phyloP scores from a whole-genome alignment of 2,888 invertebrate species.

The Machimus atricapillus region DNA sequence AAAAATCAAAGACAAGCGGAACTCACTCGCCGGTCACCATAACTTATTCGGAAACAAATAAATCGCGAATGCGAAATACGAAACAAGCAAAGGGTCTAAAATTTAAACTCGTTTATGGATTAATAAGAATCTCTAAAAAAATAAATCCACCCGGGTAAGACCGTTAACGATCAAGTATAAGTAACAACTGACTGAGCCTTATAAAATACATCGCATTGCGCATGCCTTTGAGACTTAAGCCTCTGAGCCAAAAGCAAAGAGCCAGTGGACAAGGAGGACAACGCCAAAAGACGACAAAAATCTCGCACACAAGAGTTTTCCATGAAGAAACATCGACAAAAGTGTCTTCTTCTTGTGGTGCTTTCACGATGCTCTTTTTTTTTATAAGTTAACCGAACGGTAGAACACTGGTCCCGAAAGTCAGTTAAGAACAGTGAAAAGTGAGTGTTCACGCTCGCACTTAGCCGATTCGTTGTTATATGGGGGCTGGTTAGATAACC shows the following conservation, averaged over 20 bases:
- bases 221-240: slow-evolving; percentile 41
- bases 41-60: slow-evolving; percentile 25
- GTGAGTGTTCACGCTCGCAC: slow-evolving; percentile 36
- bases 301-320: slow-evolving; percentile 32
- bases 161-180: slow-evolving; percentile 41
- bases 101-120: slow-evolving; percentile 23
- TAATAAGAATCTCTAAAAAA: neutral
- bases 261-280: slow-evolving; percentile 37
- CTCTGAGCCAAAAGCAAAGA: slow-evolving; percentile 30
- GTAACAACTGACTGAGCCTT: slow-evolving; percentile 39
- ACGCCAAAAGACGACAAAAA: slow-evolving; percentile 39
- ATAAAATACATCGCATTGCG: slow-evolving; percentile 23
- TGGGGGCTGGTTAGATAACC: slow-evolving; percentile 37
- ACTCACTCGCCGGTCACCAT: neutral
- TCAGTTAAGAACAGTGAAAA: slow-evolving; percentile 38
- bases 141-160: slow-evolving; percentile 36
- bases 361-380: slow-evolving; percentile 32
- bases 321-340: slow-evolving; percentile 43
- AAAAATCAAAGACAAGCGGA: neutral
- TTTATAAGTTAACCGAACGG: slow-evolving; percentile 44
- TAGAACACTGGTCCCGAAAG: slow-evolving; percentile 35
- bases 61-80: slow-evolving; percentile 13
- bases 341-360: slow-evolving; percentile 46
- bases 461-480: slow-evolving; percentile 21
- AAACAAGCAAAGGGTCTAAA: neutral